Evolutionary conservation across 2,113 vertebrate genomes (phyloP), one percentile per base, ranked within the genome.

Genomic region (Butorides virescens): DNA sequence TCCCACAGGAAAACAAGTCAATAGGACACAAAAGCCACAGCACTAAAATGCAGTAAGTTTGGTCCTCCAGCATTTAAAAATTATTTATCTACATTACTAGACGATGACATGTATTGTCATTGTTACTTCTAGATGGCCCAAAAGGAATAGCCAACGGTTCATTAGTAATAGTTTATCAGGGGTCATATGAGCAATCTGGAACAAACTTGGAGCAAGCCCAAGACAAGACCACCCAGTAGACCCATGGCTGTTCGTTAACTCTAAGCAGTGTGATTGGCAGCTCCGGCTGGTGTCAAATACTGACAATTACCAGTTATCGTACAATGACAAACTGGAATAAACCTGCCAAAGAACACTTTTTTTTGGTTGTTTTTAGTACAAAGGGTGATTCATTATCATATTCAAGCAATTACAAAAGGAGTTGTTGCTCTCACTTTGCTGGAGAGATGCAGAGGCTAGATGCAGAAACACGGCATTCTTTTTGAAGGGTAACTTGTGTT

Each of bases 171-270:
- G 88, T 94, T 97, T 96, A 97, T 96, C 96, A 79, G 88, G 61
- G 91, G 81, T 91, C n/a, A 25, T 21, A 47, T 23, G 66, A 83
- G 85, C 65, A 90, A 93, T 86, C 75, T 76, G 81, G 92, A 96
- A 49, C 30, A 79, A 87, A 75, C 68, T 53, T 90, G 92, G 95
- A 94, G 78, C 53, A 90, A 88, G 62, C 73, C 88, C 94, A 96
- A 84, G 83, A 58, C 83, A 84, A 90, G 97, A 96, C 97, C 97
- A 98, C 97, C 97, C 97, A 94, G 85, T 30, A 95, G 88, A 78
- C 13, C 56, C 37, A 27, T 0, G 58, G 90, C n/a, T 95, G 91
- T 67, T 46, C 13, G 83, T 52, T 39, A 36, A 29, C 73, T 92
- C 80, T 76, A n/a, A 89, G 91, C 82, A 95, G 49, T 58, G 70